Base-by-base conservation (phyloP, 2,888 invertebrate genomes). In the Dryobotodes eremita region DNA sequence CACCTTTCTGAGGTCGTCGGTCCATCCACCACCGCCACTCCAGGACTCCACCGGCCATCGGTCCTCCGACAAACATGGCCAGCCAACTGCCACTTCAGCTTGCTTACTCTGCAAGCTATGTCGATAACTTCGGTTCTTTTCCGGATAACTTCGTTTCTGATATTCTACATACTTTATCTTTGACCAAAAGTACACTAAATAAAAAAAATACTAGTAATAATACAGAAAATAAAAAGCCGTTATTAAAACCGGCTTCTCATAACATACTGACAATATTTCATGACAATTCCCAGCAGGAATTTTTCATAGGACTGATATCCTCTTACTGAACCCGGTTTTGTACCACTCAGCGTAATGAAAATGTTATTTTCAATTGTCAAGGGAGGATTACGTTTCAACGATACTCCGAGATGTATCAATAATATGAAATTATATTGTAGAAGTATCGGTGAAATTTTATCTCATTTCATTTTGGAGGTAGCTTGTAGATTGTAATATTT, bases 341-440 rank as follows among this genome's bases (percentile, higher is more conserved):
- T 90, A 89, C 90, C 92, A 92, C 93, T 93, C 90, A 89, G 75
- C 89, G 89, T 93, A 92, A 93, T 93, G 93, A 92, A 92, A 92
- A 91, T 88, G 89, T 88, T 90, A 89, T 90, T 89, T 77, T 85
- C 90, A 89, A 92, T 92, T 89, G 92, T 91, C 92, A 89, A 82
- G 92, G 91, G 92, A 89, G 90, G 86, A 89, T 91, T 89, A 86
- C 85, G 87, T 93, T 92, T 89, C 90, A 86, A 79, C 82, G 82
- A 75, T 84, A 89, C 83, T 70, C 31, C 46, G 83, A 85, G 78
- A 89, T 88, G 80, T 89, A 88, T 85, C 89, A 80, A 82, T 85
- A 80, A 83, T 83, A 84, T 88, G 75, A 86, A 88, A 88, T 91
- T 89, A 89, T 90, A 83, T 84, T 82, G 69, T 71, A 79, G 77